Evolutionary conservation across 2,888 invertebrate genomes (phyloP), one percentile per base, ranked within the genome.

Genomic region (Pterostichus niger): DNA sequence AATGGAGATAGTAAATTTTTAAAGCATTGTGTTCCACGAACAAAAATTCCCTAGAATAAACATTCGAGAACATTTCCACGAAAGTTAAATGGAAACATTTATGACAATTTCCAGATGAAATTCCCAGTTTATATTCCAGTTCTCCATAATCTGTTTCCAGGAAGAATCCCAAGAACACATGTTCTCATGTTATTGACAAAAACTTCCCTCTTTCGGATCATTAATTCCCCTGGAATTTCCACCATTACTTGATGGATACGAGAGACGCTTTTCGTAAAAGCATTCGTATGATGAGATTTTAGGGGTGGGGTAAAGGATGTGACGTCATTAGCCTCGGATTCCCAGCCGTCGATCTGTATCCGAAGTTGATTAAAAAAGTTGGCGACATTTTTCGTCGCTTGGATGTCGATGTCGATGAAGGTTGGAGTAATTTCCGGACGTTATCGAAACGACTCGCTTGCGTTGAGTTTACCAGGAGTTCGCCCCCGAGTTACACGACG

Each of bases 321-420:
- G 52, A 68, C 68, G 80, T 68, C 80, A 80, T 80, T 80, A 80
- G 61, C 80, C 68, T 31, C 49, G 49, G 80, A 64, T 40, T 40
- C 40, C 40, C 40, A 6, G 6, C 40, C 6, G 40, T 40, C 40
- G 40, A 40, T 24, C 40, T 40, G 40, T 40, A 40, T 64, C 80
- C 80, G 68, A 52, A 64, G 80, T 80, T 80, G 80, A 80, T 80
- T 80, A 80, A 80, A 80, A 80, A 80, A 80, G 80, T 80, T 80
- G 64, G 40, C 35, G 79, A 68, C 68, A 68, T 80, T 80, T 80
- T 80, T 54, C 54, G 68, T 7, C 68, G 44, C 35, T 13, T 71
- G 68, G 44, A 71, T 71, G 68, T 71, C 68, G 68, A 71, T 71
- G 68, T 17, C n/a, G 40, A 17, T 71, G 40, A 40, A 71, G 68